Evolutionary conservation across 2,888 invertebrate species (phyloP), one percentile per base, ranked within the genome.

Genomic region (Copidosoma aretas): DNA sequence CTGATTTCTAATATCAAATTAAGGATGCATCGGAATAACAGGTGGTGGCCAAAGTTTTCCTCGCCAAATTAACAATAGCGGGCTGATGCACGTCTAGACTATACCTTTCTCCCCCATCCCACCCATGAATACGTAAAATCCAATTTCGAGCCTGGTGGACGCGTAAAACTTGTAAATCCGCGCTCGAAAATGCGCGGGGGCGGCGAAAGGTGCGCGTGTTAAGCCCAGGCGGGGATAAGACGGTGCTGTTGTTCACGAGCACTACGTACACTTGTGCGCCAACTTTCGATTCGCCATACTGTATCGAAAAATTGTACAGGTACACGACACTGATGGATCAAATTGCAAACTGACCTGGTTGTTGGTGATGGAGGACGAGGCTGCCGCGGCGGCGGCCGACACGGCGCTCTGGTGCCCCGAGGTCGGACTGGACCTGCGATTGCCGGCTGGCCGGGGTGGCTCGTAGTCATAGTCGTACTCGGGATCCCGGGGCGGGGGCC

Each of bases 391-490:
- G 49, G 64, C 73, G 73, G 73, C 73, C 72, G 52, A 64, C 58
- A 19, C 70, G 68, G 46, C 49, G 75, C 73, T 61, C 75, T 32
- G 32, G 32, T 32, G 43, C 12, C 75, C 65, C 73, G 64, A 10
- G 76, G 74, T 64, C 76, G 77, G 59, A 77, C 77, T 60, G 32
- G 32, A 32, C n/a, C n/a, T n/a, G 32, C 32, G 32, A 5, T 64
- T 2, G 57, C 49, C 43, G 21, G 56, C 19, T 32, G 43, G 76
- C 71, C 58, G 75, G 73, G 64, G 74, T 71, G 4, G 76, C 62
- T 80, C 82, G 74, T 80, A 79, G 63, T 80, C 79, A 68, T 79
- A 77, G 62, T 80, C 78, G 72, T 76, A 32, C 32, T 32, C 32
- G 32, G 32, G 32, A 8, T 32, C 32, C 32, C 77, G 19, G 77